Evolutionary conservation across 2,113 vertebrate species (phyloP).

Genomic region (Leucopternis melanops): DNA sequence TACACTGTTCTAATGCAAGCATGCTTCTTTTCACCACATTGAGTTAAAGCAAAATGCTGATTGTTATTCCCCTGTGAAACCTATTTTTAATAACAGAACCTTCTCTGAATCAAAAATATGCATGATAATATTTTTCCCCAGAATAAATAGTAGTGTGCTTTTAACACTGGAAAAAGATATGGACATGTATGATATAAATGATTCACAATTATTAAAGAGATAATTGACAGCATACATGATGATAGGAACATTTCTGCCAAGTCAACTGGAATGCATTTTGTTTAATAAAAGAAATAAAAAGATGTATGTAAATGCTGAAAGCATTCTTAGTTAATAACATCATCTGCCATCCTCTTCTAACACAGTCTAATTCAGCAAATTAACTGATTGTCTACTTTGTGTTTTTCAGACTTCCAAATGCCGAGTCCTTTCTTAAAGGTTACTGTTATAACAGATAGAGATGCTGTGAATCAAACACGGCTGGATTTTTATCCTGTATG

Average conservation of each 20-base stretch:
- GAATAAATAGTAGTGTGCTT: conserved; percentile 42
- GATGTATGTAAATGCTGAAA: conserved; percentile 32
- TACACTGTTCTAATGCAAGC: not conserved
- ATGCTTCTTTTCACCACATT: not conserved
- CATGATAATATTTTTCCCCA: not conserved
- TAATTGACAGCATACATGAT: conserved; percentile 33
- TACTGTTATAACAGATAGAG: conserved; percentile 47
- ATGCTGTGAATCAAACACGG: conserved; percentile 52
- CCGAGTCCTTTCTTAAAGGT: conserved; percentile 35
- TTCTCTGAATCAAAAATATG: conserved; percentile 6
- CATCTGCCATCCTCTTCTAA: conserved; percentile 5
- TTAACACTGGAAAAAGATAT: conserved; percentile 39
- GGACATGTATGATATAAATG: not conserved
- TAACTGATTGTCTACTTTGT: conserved; percentile 38
- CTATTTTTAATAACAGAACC: not conserved
- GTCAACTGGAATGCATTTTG: conserved; percentile 44
- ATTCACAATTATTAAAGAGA: conserved; percentile 42
- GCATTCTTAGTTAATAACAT: conserved; percentile 37
- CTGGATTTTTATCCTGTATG: conserved; percentile 53
- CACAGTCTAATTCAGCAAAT: conserved; percentile 46
- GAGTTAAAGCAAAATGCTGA: not conserved
- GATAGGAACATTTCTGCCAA: conserved; percentile 43
- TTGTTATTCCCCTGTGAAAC: not conserved
- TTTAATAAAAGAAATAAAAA: conserved; percentile 53
- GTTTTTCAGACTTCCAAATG: conserved; percentile 7